phyloP scores from a whole-genome alignment of 2,888 invertebrate species.

The Dryomyza anilis region DNA sequence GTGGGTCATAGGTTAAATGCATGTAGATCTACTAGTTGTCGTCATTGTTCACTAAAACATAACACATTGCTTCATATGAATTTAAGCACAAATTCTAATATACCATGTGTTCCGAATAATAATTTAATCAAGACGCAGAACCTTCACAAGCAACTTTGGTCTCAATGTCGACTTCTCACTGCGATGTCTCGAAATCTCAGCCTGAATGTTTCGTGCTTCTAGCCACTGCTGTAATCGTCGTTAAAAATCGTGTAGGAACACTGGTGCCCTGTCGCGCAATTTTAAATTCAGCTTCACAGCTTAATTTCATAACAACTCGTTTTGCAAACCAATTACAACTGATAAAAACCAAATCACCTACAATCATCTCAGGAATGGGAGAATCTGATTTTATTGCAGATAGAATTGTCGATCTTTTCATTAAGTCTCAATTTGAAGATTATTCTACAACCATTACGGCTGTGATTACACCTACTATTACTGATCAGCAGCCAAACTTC shows the following conservation, averaged over 20 bases:
- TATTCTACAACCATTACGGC: conserved; percentile 26
- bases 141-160: background rate
- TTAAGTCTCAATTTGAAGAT: conserved; percentile 5
- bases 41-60: conserved; percentile 30
- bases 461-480: conserved; percentile 32
- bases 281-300: conserved; percentile 20
- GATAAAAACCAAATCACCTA: background rate
- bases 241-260: conserved; percentile 1
- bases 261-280: conserved; percentile 13
- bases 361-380: conserved; percentile 26
- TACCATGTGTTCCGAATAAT: background rate
- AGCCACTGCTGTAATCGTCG: background rate
- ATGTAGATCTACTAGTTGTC: conserved; percentile 31
- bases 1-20: conserved; percentile 28
- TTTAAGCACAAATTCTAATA: background rate
- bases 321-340: conserved; percentile 21
- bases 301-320: conserved; percentile 13
- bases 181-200: background rate
- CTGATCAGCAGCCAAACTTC: conserved; percentile 33
- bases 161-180: background rate
- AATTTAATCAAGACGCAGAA: background rate
- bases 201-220: background rate
- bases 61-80: conserved; percentile 31
- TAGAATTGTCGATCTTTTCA: conserved; percentile 8
- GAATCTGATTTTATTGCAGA: conserved; percentile 18